These are phyloP conservation scores for Brassicogethes aeneus DNA, from an alignment of 2,888 invertebrate genomes.

Conservation along the genomic window DNA sequence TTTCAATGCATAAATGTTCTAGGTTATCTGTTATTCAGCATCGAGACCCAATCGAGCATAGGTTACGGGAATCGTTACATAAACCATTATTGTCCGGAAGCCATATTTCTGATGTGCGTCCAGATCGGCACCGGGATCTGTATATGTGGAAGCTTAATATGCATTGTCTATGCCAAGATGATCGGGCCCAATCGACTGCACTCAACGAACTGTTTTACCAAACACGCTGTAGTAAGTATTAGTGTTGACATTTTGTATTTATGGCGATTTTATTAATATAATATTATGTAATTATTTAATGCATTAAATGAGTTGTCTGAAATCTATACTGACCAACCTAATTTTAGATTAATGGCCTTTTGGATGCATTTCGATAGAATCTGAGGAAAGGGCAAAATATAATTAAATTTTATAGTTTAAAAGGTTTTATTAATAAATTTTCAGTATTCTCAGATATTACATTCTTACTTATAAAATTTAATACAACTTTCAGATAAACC, in stretches of 20 bases:
- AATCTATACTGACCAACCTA: too few relatives aligned
- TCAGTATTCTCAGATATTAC: too few relatives aligned
- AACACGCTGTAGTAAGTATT: constrained; percentile 55
- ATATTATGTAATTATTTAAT: too few relatives aligned
- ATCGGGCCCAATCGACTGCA: constrained; percentile 44
- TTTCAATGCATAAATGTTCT: not conserved
- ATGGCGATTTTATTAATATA: not conserved
- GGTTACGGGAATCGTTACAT: constrained; percentile 78
- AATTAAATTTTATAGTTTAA: too few relatives aligned
- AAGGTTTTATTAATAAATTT: too few relatives aligned
- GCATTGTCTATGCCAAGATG: constrained; percentile 56
- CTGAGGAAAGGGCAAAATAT: too few relatives aligned
- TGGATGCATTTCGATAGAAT: too few relatives aligned
- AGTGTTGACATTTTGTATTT: constrained; percentile 8
- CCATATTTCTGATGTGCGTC: constrained; percentile 69
- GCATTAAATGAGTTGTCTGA: constrained; percentile 1
- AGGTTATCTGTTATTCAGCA: constrained; percentile 69
- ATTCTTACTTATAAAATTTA: too few relatives aligned
- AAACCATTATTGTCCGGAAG: constrained; percentile 72
- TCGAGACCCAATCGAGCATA: constrained; percentile 74
- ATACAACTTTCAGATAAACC: constrained; percentile 67
- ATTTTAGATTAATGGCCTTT: too few relatives aligned
- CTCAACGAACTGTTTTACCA: constrained; percentile 55
- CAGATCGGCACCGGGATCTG: constrained; percentile 61
- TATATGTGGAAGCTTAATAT: constrained; percentile 36